Base-by-base conservation (phyloP, 2,797 vertebrate species). In the Champsocephalus esox region DNA sequence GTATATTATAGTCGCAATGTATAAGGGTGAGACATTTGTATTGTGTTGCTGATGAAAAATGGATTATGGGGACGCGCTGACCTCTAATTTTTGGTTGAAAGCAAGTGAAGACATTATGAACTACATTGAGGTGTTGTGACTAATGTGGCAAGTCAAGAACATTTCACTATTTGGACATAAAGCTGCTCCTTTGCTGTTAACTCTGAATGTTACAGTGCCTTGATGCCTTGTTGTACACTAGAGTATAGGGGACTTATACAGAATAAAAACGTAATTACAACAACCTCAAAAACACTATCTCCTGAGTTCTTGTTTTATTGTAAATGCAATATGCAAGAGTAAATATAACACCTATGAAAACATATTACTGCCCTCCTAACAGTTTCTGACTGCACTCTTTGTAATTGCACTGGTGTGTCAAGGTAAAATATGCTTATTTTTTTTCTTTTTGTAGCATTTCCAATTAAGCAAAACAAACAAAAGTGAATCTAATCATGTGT, bases 81-180 rank as follows among this genome's bases (percentile, higher is more conserved):
- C 16, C 16, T 73, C 1, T 12, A 34, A 34, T 45, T 41, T n/a
- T 24, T 17, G 28, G 28, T 56, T 51, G 56, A 28, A 64, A 67
- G 19, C 12, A 14, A 57, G 48, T 12, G 12, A 79, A 73, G 11
- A 66, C 48, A 70, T 28, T 21, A 73, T 48, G 1, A 56, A 14
- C 32, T 81, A 21, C 58, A 14, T 8, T 43, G 28, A 71, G 16
- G 65, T 76, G 71, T 63, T 21, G 71, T 54, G 59, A 70, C 46
- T 65, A 55, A 60, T 57, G 43, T 44, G 12, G 44, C 28, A 7
- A 1, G 11, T 62, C 21, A 17, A 21, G 41, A 32, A 51, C 5
- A 44, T 55, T 24, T 38, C 17, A 44, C 13, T 16, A 5, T 34
- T 21, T 9, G n/a, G 44, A 12, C n/a, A 49, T 72, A 14, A 75